phyloP scores from a whole-genome alignment of 2,797 vertebrate species.

The Cynopterus sphinx region DNA sequence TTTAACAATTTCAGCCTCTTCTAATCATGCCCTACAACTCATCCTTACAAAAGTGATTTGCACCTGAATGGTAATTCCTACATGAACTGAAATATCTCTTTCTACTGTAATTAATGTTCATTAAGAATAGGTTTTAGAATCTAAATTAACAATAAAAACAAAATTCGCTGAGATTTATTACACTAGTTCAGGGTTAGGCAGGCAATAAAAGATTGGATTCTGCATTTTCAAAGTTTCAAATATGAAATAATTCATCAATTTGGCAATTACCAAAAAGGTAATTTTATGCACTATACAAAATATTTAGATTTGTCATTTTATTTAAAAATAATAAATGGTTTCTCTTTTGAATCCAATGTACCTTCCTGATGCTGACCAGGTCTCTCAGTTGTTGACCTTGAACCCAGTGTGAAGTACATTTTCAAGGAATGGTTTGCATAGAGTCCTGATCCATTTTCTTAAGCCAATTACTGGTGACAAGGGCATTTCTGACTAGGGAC shows the following conservation, averaged over 20 bases:
- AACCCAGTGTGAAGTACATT: not conserved
- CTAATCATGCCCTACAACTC: not conserved
- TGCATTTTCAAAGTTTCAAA: conserved; percentile 14
- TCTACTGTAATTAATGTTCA: not conserved
- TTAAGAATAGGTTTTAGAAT: not conserved
- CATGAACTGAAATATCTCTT: not conserved
- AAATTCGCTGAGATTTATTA: not conserved
- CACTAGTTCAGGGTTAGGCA: not conserved
- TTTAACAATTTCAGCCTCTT: not conserved
- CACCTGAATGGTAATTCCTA: not conserved
- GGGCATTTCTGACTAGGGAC: not conserved
- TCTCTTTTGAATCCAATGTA: not conserved
- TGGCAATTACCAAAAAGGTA: not conserved
- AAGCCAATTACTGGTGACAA: not conserved
- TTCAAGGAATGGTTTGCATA: not conserved
- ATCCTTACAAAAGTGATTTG: not conserved
- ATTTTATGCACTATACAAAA: not conserved
- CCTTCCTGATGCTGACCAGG: not conserved
- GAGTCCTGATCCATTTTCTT: not conserved
- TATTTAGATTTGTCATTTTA: not conserved
- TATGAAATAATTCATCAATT: conserved; percentile 33
- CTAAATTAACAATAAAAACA: conserved; percentile 16
- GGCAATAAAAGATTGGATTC: not conserved
- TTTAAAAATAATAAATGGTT: not conserved
- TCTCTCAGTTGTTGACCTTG: not conserved